These are phyloP conservation scores for Sogatella furcifera DNA, from an alignment of 1,140 invertebrate species.

Conservation along the genomic window DNA sequence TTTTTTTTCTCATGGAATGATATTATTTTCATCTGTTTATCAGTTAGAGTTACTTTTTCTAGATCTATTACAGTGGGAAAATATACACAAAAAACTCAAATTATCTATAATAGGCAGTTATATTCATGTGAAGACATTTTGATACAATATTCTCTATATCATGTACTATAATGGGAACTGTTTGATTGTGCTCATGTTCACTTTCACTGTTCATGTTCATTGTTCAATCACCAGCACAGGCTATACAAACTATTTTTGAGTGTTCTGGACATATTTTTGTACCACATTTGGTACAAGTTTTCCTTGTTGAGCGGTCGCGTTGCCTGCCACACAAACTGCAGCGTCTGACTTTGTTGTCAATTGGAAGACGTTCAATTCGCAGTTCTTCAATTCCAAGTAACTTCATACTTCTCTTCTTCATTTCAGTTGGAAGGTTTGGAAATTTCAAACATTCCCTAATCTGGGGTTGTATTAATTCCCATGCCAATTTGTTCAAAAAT, in stretches of 20 bases:
- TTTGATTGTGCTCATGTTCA: too few relatives aligned
- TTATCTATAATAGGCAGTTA: too few relatives aligned
- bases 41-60: too few relatives aligned
- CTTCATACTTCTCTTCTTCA: not conserved
- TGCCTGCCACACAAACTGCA: not conserved
- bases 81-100: too few relatives aligned
- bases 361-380: not conserved
- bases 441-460: not conserved
- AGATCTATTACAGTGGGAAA: too few relatives aligned
- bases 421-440: not conserved
- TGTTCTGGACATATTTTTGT: not conserved
- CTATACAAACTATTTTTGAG: not conserved
- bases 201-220: not conserved
- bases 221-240: not conserved
- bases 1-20: too few relatives aligned
- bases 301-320: not conserved
- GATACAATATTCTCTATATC: too few relatives aligned
- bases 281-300: not conserved
- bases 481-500: not conserved
- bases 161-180: too few relatives aligned
- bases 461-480: slow-evolving; percentile 3
- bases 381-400: not conserved
- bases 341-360: not conserved
- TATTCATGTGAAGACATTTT: too few relatives aligned
- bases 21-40: too few relatives aligned